These are phyloP conservation scores for Antedon mediterranea DNA, from an alignment of 53 echinoderm and acorn worm species.

Conservation along the genomic window DNA sequence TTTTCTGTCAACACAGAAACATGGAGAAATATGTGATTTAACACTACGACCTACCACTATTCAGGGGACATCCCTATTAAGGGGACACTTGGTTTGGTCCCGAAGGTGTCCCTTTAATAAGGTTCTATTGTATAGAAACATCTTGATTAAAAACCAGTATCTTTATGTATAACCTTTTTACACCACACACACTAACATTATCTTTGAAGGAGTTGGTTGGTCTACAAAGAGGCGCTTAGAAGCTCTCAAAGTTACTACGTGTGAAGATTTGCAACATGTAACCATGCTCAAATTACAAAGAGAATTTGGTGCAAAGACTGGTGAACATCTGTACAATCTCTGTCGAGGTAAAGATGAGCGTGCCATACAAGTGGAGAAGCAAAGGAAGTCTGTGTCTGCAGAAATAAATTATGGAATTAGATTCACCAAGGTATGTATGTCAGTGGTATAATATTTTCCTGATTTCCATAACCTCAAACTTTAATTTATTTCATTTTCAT, in stretches of 20 bases:
- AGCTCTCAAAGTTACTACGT: constrained; percentile 33
- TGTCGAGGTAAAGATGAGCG: constrained; percentile 70
- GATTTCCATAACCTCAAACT: no score
- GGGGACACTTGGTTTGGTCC: no score
- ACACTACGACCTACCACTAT: no score
- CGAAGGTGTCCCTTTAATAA: no score
- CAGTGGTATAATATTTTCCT: no score
- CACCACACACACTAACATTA: no score
- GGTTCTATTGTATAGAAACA: no score
- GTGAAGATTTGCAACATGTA: constrained; percentile 55
- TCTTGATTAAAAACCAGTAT: no score
- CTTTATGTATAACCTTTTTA: background rate
- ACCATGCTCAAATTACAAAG: constrained; percentile 52
- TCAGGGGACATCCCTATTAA: no score
- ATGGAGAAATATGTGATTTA: no score
- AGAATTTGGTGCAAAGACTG: constrained; percentile 94
- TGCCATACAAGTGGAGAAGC: constrained; percentile 59
- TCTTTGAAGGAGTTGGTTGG: constrained; percentile 69
- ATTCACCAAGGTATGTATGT: constrained; percentile 67
- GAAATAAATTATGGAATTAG: constrained; percentile 93
- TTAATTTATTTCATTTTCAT: no score
- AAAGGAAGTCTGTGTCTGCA: constrained; percentile 85
- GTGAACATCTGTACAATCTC: constrained; percentile 52
- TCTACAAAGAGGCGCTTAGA: constrained; percentile 36
- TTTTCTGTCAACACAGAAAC: no score